Conservation (phyloP, 2,888 invertebrate species). For the Cyaniris semiargus region DNA sequence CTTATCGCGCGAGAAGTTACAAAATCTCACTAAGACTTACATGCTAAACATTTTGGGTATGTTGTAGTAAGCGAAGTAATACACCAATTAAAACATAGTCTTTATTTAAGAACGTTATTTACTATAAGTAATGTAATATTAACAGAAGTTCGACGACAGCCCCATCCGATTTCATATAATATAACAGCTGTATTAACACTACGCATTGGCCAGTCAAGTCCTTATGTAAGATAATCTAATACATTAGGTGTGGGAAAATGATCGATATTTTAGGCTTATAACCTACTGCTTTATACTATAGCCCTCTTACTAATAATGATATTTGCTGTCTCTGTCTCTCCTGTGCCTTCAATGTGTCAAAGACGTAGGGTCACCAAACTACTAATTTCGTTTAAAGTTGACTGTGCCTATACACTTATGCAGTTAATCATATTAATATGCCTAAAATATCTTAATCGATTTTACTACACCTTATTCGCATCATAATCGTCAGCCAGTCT, state of each 20-base stretch:
- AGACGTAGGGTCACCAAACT: too few relatives aligned
- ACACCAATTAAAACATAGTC: slow-evolving; percentile 29
- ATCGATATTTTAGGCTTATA: background rate
- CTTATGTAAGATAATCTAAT: background rate
- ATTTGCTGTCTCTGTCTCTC: too few relatives aligned
- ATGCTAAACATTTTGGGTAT: too few relatives aligned
- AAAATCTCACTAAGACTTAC: too few relatives aligned
- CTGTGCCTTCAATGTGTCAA: too few relatives aligned
- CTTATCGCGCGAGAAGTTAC: too few relatives aligned
- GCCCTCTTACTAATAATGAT: background rate
- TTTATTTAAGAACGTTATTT: slow-evolving; percentile 31
- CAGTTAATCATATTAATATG: background rate
- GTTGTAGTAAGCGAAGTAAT: slow-evolving; percentile 31
- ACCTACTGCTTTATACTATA: background rate
- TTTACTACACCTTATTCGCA: background rate
- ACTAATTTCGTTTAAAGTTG: too few relatives aligned
- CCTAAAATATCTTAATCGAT: background rate
- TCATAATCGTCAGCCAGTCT: background rate
- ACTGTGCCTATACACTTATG: background rate
- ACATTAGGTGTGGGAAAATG: background rate
- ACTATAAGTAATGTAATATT: slow-evolving; percentile 31
- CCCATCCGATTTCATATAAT: slow-evolving; percentile 22
- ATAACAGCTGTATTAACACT: slow-evolving; percentile 19
- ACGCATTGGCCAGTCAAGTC: slow-evolving; percentile 14
- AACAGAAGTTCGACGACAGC: slow-evolving; percentile 27